These are phyloP conservation scores for Chymomyza amoena DNA, from an alignment of 2,888 invertebrate species.

Conservation along the genomic window DNA sequence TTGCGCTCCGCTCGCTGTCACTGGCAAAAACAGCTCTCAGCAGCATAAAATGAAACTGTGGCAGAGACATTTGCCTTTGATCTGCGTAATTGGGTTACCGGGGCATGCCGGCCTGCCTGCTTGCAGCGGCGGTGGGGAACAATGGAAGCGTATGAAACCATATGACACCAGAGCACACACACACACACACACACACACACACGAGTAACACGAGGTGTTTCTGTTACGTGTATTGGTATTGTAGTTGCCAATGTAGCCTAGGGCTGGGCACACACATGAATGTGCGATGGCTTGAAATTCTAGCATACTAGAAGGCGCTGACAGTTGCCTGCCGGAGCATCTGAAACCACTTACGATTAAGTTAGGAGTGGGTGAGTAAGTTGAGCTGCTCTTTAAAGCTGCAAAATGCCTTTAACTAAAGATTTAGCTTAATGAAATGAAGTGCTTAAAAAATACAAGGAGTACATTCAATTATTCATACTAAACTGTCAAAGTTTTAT, in stretches of 20 bases:
- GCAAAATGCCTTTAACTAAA: not conserved
- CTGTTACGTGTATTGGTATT: conserved; percentile 23
- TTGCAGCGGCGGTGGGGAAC: not conserved
- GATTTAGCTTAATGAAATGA: not conserved
- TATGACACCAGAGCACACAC: no score
- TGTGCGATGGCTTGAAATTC: not conserved
- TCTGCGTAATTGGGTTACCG: conserved; percentile 45
- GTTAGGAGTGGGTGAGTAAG: not conserved
- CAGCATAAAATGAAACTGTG: not conserved
- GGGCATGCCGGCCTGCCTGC: conserved; percentile 1
- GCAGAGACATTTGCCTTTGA: conserved; percentile 24
- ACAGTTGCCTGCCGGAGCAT: not conserved
- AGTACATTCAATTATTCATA: not conserved
- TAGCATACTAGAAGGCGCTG: not conserved
- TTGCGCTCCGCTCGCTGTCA: not conserved
- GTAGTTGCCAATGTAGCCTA: conserved; percentile 24
- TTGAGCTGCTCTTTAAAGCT: not conserved
- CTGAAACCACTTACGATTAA: not conserved
- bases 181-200: not conserved
- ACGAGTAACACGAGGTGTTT: conserved; percentile 7
- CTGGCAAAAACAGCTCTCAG: not conserved
- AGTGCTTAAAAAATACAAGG: not conserved
- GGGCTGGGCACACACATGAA: not conserved
- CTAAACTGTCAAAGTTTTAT: no score
- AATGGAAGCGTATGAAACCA: not conserved